phyloP scores from a whole-genome alignment of 2,113 vertebrate genomes.

The Caracal caracal region DNA sequence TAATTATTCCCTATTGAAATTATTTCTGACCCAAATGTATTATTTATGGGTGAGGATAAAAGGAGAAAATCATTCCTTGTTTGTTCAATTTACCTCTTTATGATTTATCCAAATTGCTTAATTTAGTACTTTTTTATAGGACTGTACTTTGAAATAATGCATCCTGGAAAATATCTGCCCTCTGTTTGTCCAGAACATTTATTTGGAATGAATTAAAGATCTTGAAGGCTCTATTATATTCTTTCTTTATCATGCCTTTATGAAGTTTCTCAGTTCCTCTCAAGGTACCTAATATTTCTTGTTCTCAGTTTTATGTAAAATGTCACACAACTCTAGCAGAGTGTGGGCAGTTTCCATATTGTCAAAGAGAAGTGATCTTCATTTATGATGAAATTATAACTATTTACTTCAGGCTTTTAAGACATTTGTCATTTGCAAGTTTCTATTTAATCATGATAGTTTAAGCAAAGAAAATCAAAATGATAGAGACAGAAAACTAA shows the following conservation, averaged over 20 bases:
- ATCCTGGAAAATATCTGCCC: neutral
- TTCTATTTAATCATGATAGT: neutral
- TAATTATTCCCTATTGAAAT: conserved; percentile 46
- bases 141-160: neutral
- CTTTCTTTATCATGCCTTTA: conserved; percentile 14
- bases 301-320: conserved; percentile 28
- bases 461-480: neutral
- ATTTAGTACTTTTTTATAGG: conserved; percentile 18
- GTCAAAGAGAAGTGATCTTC: neutral
- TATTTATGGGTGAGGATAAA: conserved; percentile 27
- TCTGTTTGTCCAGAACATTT: neutral
- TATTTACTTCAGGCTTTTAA: neutral
- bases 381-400: neutral
- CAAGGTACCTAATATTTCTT: neutral
- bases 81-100: conserved; percentile 38
- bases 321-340: neutral
- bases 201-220: conserved; percentile 52
- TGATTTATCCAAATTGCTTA: conserved; percentile 40
- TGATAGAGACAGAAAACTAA: neutral
- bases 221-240: conserved; percentile 44
- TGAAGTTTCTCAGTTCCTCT: conserved; percentile 39
- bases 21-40: conserved; percentile 21
- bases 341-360: neutral
- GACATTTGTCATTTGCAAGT: neutral
- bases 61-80: neutral